Evolutionary conservation across 2,888 invertebrate genomes (phyloP).

Genomic region (Phymatocera aterrima): DNA sequence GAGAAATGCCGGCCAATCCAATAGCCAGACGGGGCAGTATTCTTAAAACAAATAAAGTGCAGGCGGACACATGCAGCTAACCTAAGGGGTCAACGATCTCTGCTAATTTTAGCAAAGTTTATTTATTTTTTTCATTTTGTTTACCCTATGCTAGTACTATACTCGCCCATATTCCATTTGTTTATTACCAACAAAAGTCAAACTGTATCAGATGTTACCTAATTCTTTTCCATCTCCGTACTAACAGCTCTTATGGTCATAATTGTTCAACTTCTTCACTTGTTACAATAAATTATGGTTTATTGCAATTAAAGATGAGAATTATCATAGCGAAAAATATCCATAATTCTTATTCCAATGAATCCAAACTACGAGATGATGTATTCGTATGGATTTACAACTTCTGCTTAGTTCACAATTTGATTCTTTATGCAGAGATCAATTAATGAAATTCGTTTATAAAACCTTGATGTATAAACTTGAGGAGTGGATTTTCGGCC

Average conservation of each 20-base stretch:
- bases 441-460: too few species aligned
- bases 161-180: background rate
- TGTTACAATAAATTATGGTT: background rate
- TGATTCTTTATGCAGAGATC: too few species aligned
- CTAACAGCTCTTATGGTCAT: background rate
- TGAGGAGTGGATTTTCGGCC: background rate
- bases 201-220: background rate
- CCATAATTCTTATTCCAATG: too few species aligned
- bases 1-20: constrained; percentile 30
- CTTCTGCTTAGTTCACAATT: too few species aligned
- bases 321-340: too few species aligned
- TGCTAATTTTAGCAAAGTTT: constrained; percentile 38
- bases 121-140: background rate
- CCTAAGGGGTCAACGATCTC: constrained; percentile 38
- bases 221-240: background rate
- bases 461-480: background rate
- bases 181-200: background rate
- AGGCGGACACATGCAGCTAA: constrained; percentile 34
- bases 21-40: constrained; percentile 14
- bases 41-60: constrained; percentile 43
- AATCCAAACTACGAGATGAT: too few species aligned
- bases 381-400: too few species aligned
- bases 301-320: too few species aligned
- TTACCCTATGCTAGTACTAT: background rate
- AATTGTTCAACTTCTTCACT: background rate